A percentile compares a stretch with the other conserved stretches of the same genome.
These are phyloP conservation scores for Strix occidentalis DNA, from an alignment of 2,797 vertebrate genomes.

Conservation along the genomic window DNA sequence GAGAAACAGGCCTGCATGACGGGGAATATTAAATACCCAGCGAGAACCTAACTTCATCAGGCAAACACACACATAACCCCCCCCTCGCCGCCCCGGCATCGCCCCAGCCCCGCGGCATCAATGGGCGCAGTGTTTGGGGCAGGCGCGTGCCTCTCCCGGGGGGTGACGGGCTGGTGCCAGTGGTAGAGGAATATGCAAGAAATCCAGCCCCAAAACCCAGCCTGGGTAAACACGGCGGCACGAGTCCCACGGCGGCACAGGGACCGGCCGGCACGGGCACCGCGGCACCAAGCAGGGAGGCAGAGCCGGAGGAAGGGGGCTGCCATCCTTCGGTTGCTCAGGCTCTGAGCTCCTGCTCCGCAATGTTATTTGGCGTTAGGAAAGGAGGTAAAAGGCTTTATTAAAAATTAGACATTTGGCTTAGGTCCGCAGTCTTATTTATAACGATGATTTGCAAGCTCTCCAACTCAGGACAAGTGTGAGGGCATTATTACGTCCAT, in stretches of 20 bases:
- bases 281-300: not conserved
- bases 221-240: not conserved
- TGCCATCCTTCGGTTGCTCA: not conserved
- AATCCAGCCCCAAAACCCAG: not conserved
- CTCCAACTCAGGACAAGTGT: constrained; percentile 16
- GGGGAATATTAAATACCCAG: constrained; percentile 52
- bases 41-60: constrained; percentile 30
- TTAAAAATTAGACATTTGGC: not conserved
- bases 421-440: not conserved
- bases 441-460: not conserved
- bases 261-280: not conserved
- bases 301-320: not conserved
- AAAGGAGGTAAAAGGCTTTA: constrained; percentile 59
- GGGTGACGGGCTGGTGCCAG: constrained; percentile 27
- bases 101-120: constrained; percentile 28
- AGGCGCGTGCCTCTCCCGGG: not conserved
- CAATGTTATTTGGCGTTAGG: not conserved
- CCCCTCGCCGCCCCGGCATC: not conserved
- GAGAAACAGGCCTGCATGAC: constrained; percentile 53
- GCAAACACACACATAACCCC: not conserved
- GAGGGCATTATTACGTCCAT: not conserved
- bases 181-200: not conserved
- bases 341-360: not conserved
- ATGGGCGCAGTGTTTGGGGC: constrained; percentile 61
- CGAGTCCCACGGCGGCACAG: not conserved